phyloP scores from a whole-genome alignment of 2,797 vertebrate genomes.

The Rhincodon typus region DNA sequence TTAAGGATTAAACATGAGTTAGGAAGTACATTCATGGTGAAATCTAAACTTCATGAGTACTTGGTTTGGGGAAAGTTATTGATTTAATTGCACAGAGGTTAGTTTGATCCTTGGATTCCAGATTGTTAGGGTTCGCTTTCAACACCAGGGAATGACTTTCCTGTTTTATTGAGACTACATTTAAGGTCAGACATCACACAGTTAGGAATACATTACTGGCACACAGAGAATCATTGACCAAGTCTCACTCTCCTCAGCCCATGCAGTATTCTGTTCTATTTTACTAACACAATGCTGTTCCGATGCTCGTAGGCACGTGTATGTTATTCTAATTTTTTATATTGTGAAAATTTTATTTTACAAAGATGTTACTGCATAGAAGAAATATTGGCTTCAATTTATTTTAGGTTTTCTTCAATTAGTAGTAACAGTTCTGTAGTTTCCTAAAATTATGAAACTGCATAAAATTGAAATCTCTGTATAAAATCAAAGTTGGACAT shows the following conservation, averaged over 20 bases:
- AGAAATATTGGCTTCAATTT: neutral
- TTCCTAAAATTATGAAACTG: neutral
- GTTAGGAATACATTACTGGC: neutral
- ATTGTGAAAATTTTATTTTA: neutral
- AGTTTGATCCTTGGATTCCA: neutral
- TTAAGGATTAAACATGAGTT: neutral
- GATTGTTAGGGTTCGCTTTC: neutral
- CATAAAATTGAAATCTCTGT: neutral
- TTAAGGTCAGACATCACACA: neutral
- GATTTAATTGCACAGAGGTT: neutral
- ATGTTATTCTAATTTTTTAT: neutral
- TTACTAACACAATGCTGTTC: neutral
- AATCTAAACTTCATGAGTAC: neutral
- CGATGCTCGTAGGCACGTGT: neutral
- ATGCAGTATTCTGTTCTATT: neutral
- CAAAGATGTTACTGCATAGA: neutral
- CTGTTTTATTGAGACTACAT: neutral
- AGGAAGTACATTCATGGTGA: neutral
- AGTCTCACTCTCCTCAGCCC: neutral
- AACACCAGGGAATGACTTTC: neutral
- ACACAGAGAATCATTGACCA: neutral
- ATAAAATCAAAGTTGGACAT: neutral
- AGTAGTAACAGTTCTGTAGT: neutral
- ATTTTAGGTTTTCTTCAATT: neutral
- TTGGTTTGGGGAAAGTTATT: neutral